phyloP scores from a whole-genome alignment of 2,113 vertebrate species.

The Tretioscincus oriximinensis region DNA sequence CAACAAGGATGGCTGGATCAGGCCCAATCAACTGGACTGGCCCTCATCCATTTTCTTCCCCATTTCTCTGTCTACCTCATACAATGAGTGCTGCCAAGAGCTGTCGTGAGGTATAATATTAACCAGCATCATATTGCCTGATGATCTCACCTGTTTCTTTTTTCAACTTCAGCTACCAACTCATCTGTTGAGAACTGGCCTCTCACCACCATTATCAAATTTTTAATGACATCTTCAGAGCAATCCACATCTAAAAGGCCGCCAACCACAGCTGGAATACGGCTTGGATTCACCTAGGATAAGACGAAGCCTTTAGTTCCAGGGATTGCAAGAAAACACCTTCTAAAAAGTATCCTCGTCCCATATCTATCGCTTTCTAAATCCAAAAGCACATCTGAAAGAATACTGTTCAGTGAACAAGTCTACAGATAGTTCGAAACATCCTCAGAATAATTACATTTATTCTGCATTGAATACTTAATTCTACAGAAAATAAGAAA shows the following conservation, averaged over 20 bases:
- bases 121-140: no score
- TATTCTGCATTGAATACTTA: not conserved
- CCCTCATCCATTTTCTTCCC: no score
- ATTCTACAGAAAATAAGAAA: not conserved
- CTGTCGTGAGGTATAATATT: no score
- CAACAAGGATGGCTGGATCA: no score
- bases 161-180: constrained; percentile 91
- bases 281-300: constrained; percentile 89
- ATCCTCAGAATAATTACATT: not conserved
- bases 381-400: not conserved
- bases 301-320: constrained; percentile 5
- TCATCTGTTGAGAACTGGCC: constrained; percentile 94
- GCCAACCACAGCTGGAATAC: constrained; percentile 88
- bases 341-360: not conserved
- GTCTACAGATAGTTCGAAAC: not conserved
- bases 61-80: no score
- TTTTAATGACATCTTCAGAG: constrained; percentile 92
- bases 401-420: not conserved
- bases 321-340: not conserved
- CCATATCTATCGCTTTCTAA: not conserved
- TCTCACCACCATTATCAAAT: constrained; percentile 88
- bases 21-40: no score
- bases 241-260: constrained; percentile 92
- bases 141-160: constrained; percentile 84
- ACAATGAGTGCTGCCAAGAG: no score